Conservation (phyloP, 2,113 vertebrate genomes). For the Ammodytes dubius region DNA sequence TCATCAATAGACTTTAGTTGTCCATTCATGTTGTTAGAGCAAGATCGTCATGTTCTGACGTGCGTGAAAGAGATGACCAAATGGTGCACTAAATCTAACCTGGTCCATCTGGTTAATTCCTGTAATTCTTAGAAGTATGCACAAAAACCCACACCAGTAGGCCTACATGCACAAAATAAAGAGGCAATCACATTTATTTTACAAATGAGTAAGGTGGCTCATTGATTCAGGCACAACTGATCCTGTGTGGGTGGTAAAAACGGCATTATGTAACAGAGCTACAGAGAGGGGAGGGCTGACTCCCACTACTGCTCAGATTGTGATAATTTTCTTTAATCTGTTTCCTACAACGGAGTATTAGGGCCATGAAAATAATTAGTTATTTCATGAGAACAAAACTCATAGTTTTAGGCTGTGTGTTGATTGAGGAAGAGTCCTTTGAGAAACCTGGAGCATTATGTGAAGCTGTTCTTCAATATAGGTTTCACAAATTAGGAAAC, state of each 20-base stretch:
- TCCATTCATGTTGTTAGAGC: constrained; percentile 46
- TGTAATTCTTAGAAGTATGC: neutral
- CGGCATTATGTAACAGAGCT: neutral
- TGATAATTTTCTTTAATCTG: too few species aligned
- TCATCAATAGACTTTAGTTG: constrained; percentile 54
- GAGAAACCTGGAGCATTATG: too few species aligned
- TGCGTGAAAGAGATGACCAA: neutral
- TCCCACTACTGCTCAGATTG: too few species aligned
- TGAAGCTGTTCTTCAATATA: too few species aligned
- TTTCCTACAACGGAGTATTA: too few species aligned
- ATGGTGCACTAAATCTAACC: constrained; percentile 25
- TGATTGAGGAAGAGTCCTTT: too few species aligned
- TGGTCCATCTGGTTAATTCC: constrained; percentile 36
- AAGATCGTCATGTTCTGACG: constrained; percentile 27
- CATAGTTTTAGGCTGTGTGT: too few species aligned
- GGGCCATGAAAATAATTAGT: too few species aligned
- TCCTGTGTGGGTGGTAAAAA: neutral
- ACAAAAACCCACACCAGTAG: neutral
- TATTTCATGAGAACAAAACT: too few species aligned
- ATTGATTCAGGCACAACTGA: neutral
- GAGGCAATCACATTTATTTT: neutral
- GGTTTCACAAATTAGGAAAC: too few species aligned
- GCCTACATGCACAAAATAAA: neutral
- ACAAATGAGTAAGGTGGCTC: neutral
- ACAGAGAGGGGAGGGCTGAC: too few species aligned